These are phyloP conservation scores for Sylvia atricapilla DNA, from an alignment of 2,113 vertebrate genomes.

Conservation along the genomic window DNA sequence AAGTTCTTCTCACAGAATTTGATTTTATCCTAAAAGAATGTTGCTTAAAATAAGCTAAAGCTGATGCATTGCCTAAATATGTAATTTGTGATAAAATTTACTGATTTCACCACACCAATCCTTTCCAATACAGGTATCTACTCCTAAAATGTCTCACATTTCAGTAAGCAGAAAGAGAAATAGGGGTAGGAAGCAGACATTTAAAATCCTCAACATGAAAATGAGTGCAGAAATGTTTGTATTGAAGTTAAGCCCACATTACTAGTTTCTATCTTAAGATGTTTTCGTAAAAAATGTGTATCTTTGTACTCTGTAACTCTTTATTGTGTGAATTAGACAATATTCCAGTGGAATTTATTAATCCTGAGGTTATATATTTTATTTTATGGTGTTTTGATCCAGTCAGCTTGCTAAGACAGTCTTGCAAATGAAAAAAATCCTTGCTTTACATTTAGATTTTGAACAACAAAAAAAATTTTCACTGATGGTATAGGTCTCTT, in stretches of 20 bases:
- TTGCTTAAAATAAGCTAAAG: neutral
- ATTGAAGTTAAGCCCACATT: neutral
- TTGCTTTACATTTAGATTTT: neutral
- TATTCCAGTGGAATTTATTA: neutral
- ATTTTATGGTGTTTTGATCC: neutral
- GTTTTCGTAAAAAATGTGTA: neutral
- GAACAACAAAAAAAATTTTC: neutral
- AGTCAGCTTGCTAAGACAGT: neutral
- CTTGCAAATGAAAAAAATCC: neutral
- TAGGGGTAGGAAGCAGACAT: neutral
- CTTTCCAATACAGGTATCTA: neutral
- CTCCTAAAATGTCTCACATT: neutral
- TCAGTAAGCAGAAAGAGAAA: neutral
- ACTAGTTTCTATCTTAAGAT: neutral
- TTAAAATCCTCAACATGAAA: neutral
- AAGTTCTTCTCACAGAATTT: neutral
- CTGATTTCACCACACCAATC: neutral
- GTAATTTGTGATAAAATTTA: neutral
- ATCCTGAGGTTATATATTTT: neutral
- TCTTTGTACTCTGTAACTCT: neutral
- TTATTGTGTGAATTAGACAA: neutral
- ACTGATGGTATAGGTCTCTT: neutral
- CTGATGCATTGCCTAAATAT: neutral
- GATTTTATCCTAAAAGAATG: neutral
- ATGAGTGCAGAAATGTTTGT: neutral